Base-by-base conservation (phyloP, 1,140 invertebrate genomes). In the Planococcus citri region DNA sequence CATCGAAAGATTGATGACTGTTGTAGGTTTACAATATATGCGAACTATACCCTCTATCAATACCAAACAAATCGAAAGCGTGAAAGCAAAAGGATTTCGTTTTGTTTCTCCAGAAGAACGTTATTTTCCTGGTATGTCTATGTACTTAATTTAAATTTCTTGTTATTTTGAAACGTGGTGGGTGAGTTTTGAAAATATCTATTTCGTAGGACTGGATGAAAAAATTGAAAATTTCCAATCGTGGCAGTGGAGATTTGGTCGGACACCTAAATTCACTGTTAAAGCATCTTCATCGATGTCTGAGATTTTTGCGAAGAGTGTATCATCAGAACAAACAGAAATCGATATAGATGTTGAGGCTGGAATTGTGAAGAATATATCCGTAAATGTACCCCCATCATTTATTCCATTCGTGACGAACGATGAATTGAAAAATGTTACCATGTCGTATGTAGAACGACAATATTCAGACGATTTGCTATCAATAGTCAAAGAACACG, bases 201-300 rank as follows among this genome's bases (percentile, higher is more conserved):
- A 71, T 70, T 74, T 78, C 76, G 38, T 75, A 88, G 88, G 89
- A 74, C 82, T 95, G 12, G 75, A 82, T 25, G 76, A 82, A 69
- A 82, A 90, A 70, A 81, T 82, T 57, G 77, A 83, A 57, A 83
- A 88, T 71, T 84, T 94, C 25, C 76, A 80, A 71, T 87, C 85
- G 17, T 96, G 93, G 92, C 84, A 92, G 67, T 96, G 92, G 93
- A 84, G 85, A 68, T 94, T 84, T 78, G 94, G 91, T n/a, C 88
- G 86, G 76, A 92, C 92, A 0, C 94, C 94, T 0, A 85, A 86
- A 74, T 97, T 96, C 78, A 85, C 83, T 0, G 83, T 92, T 4
- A 71, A 72, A 21, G 69, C 74, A 20, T 72, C 72, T 9, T 77
- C n/a, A 6, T n/a, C 41, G 4, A 3, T 51, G 3, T 14, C 12